Evolutionary conservation across 2,888 invertebrate genomes (phyloP).

Genomic region (Tipula lateralis): DNA sequence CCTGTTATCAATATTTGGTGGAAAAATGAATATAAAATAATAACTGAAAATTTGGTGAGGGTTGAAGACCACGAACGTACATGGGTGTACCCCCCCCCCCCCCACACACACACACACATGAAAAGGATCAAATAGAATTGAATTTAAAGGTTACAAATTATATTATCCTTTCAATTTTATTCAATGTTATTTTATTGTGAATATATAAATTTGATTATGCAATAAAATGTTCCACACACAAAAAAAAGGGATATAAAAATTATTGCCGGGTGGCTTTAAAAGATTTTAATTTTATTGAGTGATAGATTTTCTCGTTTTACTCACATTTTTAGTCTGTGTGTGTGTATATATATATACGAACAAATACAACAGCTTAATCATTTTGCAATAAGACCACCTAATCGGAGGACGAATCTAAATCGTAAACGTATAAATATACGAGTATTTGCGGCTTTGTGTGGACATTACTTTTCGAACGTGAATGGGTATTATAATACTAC

Average conservation of each 20-base stretch:
- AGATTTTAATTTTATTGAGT: slow-evolving; percentile 19
- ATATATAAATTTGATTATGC: slow-evolving; percentile 24
- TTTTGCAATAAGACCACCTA: background rate
- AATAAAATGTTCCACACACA: background rate
- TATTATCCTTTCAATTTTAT: slow-evolving; percentile 6
- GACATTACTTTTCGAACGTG: no score
- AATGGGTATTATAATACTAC: no score
- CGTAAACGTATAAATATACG: background rate
- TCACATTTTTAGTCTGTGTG: background rate
- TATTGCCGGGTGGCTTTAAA: slow-evolving; percentile 4
- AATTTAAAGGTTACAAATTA: slow-evolving; percentile 11
- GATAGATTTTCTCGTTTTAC: background rate
- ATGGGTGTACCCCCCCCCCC: no score
- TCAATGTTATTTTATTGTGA: background rate
- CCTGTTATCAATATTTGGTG: background rate
- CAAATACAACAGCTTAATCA: background rate
- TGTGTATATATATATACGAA: background rate
- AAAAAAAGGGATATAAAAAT: background rate
- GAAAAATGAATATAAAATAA: background rate
- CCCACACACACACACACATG: background rate
- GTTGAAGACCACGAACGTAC: background rate
- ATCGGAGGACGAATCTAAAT: background rate
- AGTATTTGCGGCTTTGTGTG: no score
- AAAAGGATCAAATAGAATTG: background rate
- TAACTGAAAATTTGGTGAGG: no score